Percentiles rank a stretch among this genome's conserved stretches.
Evolutionary conservation across 2,113 vertebrate genomes (phyloP).

Genomic region (Chloropsis cyanopogon): DNA sequence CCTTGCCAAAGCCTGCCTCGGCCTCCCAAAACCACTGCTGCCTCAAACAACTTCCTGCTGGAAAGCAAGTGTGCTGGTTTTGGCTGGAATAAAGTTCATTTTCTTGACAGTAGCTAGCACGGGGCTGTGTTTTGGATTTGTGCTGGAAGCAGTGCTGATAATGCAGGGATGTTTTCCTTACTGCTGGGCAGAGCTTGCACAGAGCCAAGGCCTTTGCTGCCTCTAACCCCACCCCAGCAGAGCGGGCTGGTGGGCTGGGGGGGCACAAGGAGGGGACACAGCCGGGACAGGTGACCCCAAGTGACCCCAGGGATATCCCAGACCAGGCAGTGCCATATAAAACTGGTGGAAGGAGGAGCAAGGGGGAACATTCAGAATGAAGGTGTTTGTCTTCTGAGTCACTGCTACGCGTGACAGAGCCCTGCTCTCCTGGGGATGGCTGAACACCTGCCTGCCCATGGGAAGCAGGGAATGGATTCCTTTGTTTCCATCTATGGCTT

Average conservation of each 20-base stretch:
- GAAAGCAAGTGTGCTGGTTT: neutral
- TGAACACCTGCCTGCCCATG: neutral
- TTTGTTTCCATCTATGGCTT: neutral
- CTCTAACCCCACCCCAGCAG: neutral
- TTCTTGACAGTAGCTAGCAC: neutral
- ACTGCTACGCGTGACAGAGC: fast-evolving
- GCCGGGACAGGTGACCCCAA: neutral
- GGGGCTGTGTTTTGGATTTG: neutral
- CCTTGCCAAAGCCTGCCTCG: neutral
- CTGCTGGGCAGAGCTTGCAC: neutral
- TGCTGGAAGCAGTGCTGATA: neutral
- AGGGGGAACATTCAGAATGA: neutral
- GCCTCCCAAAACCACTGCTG: neutral
- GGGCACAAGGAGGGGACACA: neutral
- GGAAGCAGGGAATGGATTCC: neutral
- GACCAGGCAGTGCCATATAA: neutral
- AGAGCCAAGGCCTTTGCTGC: neutral
- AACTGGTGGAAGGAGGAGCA: neutral
- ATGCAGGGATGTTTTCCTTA: neutral
- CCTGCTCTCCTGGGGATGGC: neutral
- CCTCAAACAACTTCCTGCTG: neutral
- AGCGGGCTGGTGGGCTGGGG: neutral
- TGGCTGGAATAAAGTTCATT: neutral
- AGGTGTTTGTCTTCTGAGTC: neutral
- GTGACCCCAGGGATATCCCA: neutral